Conservation (phyloP, 30 jellyfish, hydroid and myxozoan species). For the Hydra vulgaris region DNA sequence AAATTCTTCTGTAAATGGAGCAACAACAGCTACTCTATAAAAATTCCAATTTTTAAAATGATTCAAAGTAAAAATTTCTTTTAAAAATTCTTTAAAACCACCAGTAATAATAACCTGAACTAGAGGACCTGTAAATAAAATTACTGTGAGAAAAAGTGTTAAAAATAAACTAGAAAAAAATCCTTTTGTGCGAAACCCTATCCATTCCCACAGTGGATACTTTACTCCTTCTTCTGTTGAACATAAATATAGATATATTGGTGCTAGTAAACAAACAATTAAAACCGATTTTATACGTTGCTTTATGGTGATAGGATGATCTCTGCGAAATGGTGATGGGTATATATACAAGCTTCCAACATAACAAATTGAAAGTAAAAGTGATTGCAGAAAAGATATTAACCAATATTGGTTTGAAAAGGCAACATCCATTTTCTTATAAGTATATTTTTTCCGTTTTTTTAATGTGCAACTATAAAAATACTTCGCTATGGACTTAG, state of each 20-base stretch:
- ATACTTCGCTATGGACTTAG: too few species aligned
- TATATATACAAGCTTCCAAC: conserved; percentile 66
- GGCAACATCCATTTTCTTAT: not conserved
- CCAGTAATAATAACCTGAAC: conserved; percentile 24
- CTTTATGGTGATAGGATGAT: conserved; percentile 69
- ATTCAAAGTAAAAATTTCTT: not conserved
- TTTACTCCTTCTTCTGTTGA: conserved; percentile 5
- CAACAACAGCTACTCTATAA: conserved; percentile 36
- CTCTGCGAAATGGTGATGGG: conserved; percentile 60
- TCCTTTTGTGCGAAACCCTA: conserved; percentile 50
- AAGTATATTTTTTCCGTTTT: not conserved
- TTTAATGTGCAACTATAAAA: too few species aligned
- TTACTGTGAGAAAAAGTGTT: conserved; percentile 59
- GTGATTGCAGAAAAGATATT: conserved; percentile 23
- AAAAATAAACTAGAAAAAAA: conserved; percentile 33
- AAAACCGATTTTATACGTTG: conserved; percentile 55
- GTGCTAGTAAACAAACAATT: conserved; percentile 54
- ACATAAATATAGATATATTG: conserved; percentile 28
- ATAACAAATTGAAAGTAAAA: conserved; percentile 38
- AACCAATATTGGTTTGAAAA: not conserved
- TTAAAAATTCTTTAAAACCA: conserved; percentile 8
- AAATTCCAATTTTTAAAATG: not conserved
- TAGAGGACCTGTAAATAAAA: conserved; percentile 72
- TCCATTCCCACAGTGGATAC: conserved; percentile 13
- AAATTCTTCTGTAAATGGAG: conserved; percentile 95